These are phyloP conservation scores for Mesocricetus auratus DNA, from an alignment of 2,113 vertebrate species.

Conservation along the genomic window DNA sequence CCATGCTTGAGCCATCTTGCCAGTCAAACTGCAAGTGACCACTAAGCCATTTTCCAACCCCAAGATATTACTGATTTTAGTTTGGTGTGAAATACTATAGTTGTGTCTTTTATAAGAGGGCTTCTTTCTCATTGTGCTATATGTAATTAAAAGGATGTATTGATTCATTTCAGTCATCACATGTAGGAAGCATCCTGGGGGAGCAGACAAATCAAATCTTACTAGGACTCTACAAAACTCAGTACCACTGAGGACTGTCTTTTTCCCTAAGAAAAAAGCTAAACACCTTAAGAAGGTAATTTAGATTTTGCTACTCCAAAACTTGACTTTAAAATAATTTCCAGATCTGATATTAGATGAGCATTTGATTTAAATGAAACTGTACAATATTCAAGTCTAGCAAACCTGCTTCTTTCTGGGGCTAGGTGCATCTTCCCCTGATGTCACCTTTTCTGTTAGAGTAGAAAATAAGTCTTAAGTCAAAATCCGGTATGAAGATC, in stretches of 20 bases:
- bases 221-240: not conserved
- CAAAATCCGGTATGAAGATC: not conserved
- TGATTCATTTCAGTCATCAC: slow-evolving; percentile 27
- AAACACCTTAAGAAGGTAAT: slow-evolving; percentile 35
- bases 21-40: not conserved
- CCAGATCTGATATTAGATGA: slow-evolving; percentile 35
- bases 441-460: not conserved
- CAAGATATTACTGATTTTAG: not conserved
- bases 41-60: not conserved
- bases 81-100: not conserved
- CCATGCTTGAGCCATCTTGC: not conserved
- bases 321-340: slow-evolving; percentile 18
- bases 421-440: not conserved
- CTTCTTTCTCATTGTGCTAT: not conserved
- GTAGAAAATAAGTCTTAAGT: not conserved
- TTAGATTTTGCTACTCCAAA: slow-evolving; percentile 5
- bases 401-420: not conserved
- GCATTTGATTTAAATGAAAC: slow-evolving; percentile 10
- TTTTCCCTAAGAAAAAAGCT: not conserved
- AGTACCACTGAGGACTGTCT: not conserved
- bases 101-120: not conserved
- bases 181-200: not conserved
- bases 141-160: slow-evolving; percentile 14
- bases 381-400: not conserved
- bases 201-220: not conserved